Conservation (phyloP, 2,113 vertebrate species). For the Oreochromis aureus region DNA sequence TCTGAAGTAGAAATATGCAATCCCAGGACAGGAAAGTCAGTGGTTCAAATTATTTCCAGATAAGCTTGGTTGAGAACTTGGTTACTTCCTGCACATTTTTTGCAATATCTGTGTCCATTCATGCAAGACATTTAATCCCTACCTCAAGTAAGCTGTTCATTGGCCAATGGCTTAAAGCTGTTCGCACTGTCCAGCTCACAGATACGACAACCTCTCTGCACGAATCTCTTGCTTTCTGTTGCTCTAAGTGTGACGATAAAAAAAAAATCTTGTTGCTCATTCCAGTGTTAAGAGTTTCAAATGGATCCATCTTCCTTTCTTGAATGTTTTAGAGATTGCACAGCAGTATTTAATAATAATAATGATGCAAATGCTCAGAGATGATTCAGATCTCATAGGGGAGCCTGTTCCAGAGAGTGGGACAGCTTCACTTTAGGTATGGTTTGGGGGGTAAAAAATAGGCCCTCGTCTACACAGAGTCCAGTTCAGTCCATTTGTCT, state of each 20-base stretch:
- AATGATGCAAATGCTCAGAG: not conserved
- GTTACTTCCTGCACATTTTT: conserved; percentile 12
- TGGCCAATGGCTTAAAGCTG: not conserved
- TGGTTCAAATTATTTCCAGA: not conserved
- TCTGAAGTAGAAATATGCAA: not conserved
- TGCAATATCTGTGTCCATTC: conserved; percentile 29
- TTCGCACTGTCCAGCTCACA: not conserved
- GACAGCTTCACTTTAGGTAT: not conserved
- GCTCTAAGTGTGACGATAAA: conserved; percentile 1
- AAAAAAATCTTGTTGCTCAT: not conserved
- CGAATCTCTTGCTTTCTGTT: not conserved
- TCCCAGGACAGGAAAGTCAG: not conserved
- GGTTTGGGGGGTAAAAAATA: not conserved
- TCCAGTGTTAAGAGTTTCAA: not conserved
- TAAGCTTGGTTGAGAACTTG: conserved; percentile 16
- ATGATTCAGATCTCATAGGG: not conserved
- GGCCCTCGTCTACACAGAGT: not conserved
- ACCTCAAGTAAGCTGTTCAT: conserved; percentile 22
- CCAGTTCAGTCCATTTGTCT: not conserved
- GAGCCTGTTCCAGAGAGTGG: not conserved
- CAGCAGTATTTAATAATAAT: not conserved
- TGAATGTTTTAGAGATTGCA: not conserved
- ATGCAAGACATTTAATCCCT: conserved; percentile 49
- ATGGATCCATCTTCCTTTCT: not conserved
- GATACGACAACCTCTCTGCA: not conserved